Percentiles rank a stretch among this genome's conserved stretches.
phyloP scores from a whole-genome alignment of 1,140 invertebrate genomes.

The Psix sp. region DNA sequence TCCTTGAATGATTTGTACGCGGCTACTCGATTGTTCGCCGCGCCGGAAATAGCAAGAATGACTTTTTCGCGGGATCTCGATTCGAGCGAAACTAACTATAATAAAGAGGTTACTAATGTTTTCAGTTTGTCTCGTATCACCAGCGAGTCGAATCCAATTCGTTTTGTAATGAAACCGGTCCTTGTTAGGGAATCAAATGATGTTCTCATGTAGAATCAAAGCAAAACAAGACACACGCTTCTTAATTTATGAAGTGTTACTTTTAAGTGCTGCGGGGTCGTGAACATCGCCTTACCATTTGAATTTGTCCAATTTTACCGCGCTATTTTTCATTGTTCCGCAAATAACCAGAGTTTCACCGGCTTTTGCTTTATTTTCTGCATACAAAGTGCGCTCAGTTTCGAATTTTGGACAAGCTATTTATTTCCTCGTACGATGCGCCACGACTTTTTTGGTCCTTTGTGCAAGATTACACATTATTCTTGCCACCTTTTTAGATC shows the following conservation, averaged over 20 bases:
- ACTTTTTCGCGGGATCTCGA: conserved; percentile 15
- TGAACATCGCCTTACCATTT: conserved; percentile 25
- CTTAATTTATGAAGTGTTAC: conserved; percentile 53
- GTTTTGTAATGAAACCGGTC: conserved; percentile 57
- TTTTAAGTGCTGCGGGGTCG: conserved; percentile 33
- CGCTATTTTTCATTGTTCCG: conserved; percentile 38
- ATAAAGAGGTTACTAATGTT: conserved; percentile 51
- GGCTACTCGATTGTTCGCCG: conserved; percentile 20
- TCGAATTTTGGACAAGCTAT: conserved; percentile 14
- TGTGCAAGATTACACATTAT: not conserved
- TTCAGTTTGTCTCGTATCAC: conserved; percentile 40
- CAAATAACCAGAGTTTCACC: conserved; percentile 3
- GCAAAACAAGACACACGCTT: conserved; percentile 34
- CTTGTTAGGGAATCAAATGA: conserved; percentile 53
- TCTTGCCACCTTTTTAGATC: no score
- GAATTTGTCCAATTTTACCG: conserved; percentile 13
- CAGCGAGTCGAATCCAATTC: conserved; percentile 47
- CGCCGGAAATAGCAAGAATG: conserved; percentile 27
- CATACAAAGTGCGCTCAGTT: conserved; percentile 14
- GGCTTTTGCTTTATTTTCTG: not conserved
- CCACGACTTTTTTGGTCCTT: conserved; percentile 1
- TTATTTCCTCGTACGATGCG: conserved; percentile 11
- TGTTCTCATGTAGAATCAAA: conserved; percentile 44
- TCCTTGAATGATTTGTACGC: conserved; percentile 31
- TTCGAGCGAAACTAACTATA: conserved; percentile 28